These are phyloP conservation scores for Caenorhabditis sp. DNA, from an alignment of 2,888 invertebrate genomes.

Conservation along the genomic window DNA sequence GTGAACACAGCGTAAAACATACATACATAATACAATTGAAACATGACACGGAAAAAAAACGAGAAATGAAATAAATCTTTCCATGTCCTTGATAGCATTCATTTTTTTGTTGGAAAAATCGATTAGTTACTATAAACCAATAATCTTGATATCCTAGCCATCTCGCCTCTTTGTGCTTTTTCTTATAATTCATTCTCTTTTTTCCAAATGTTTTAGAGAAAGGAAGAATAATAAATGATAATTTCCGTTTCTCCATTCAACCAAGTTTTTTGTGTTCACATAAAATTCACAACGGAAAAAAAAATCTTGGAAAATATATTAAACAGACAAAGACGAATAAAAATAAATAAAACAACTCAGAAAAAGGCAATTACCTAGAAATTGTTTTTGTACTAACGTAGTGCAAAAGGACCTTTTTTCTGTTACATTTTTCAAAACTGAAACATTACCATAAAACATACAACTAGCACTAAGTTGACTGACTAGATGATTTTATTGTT, in stretches of 20 bases:
- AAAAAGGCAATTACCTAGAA: neutral
- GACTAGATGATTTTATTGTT: constrained; percentile 3
- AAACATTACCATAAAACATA: too few relatives aligned
- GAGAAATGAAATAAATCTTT: neutral
- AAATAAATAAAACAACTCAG: neutral
- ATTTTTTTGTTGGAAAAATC: neutral
- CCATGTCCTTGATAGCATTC: neutral
- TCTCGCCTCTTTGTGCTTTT: too few relatives aligned
- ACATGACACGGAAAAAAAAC: neutral
- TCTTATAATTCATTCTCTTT: too few relatives aligned
- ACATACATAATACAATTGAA: neutral
- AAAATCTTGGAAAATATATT: neutral
- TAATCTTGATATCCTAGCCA: too few relatives aligned
- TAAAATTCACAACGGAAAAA: neutral
- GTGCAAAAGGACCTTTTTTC: neutral
- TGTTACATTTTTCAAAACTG: too few relatives aligned
- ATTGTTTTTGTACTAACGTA: neutral
- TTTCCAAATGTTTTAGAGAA: too few relatives aligned
- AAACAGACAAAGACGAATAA: neutral
- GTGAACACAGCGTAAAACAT: too few relatives aligned
- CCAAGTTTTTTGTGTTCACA: too few relatives aligned
- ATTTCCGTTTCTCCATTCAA: too few relatives aligned
- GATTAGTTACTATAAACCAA: neutral
- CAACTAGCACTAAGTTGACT: too few relatives aligned
- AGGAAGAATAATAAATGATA: too few relatives aligned